Percentiles rank a stretch among this genome's conserved stretches.
Conservation (phyloP, 2,797 vertebrate genomes). For the Aldrovandia affinis region DNA sequence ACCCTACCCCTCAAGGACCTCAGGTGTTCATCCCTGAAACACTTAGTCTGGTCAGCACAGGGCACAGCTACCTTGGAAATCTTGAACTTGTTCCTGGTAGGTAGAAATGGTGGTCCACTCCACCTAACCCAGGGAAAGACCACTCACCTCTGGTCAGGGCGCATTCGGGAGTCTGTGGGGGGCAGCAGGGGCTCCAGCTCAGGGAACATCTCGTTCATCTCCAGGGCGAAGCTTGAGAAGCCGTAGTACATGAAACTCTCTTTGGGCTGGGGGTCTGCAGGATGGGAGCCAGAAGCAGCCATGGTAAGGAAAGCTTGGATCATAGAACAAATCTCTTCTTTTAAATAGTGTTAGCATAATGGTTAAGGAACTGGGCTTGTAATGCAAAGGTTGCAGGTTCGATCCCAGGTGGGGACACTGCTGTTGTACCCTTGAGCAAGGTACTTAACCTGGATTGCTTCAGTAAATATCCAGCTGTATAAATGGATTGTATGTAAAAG, state of each 20-base stretch:
- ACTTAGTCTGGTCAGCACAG: neutral
- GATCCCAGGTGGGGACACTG: too few species aligned
- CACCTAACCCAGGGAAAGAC: neutral
- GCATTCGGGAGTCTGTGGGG: conserved; percentile 86
- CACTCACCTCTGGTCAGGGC: conserved; percentile 88
- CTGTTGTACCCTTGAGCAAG: too few species aligned
- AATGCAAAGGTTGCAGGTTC: too few species aligned
- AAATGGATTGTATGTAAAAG: too few species aligned
- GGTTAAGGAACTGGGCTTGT: too few species aligned
- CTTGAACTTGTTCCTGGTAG: neutral
- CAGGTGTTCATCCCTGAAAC: neutral
- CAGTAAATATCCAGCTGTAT: too few species aligned
- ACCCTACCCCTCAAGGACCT: neutral
- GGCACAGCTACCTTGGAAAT: neutral
- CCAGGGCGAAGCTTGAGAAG: conserved; percentile 90
- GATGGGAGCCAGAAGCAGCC: conserved; percentile 25
- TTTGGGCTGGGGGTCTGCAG: conserved; percentile 84
- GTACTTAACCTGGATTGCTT: too few species aligned
- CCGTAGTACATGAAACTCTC: conserved; percentile 84
- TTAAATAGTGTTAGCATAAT: too few species aligned
- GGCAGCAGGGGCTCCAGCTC: conserved; percentile 82
- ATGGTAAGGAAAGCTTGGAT: neutral
- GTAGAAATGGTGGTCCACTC: neutral
- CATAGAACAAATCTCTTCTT: neutral
- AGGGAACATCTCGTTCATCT: conserved; percentile 86